Evolutionary conservation across 2,113 vertebrate genomes (phyloP), one percentile per base, ranked within the genome.

Genomic region (Laticauda colubrina): DNA sequence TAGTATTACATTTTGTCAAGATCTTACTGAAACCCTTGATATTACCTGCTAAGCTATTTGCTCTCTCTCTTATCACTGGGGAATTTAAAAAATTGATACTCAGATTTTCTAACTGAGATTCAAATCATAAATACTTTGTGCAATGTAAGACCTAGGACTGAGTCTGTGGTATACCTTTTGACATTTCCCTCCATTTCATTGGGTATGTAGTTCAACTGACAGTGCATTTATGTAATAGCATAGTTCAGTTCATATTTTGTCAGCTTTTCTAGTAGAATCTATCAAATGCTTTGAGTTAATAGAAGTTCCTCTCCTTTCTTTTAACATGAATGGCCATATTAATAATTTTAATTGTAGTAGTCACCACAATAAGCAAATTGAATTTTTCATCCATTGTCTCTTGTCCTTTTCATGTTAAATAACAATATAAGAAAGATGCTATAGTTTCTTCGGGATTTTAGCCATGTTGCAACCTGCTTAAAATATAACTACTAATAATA

Each of bases 381-480:
- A 55, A 12, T 8, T 51, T 18, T 14, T 88, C 21, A 90, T 87
- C 88, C 75, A 81, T 81, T 21, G 18, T 43, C 75, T n/a, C 61
- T n/a, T 56, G 21, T 6, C 29, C n/a, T 53, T 15, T 26, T 5
- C 29, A 43, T 15, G 29, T n/a, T 81, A 55, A 91, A 89, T 53
- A 51, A 39, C 23, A n/a, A 92, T 64, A 43, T 55, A 43, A 34
- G 39, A 69, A 88, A 75, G 7, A 61, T 69, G 23, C 23, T 92
- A 34, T 88, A 59, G 85, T 53, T 88, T 51, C 21, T 92, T 23
- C 48, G 54, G n/a, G 34, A 4, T 29, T 88, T 48, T 94, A 95
- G 91, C 45, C 0, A 81, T 85, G 91, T 87, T 88, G 93, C 93
- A 96, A 96, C 96, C 96, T 96, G 95, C 90, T 94, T 95, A 95